Evolutionary conservation across 2,797 vertebrate species (phyloP), one percentile per base, ranked within the genome.

Genomic region (Triplophysa yarkandensis): DNA sequence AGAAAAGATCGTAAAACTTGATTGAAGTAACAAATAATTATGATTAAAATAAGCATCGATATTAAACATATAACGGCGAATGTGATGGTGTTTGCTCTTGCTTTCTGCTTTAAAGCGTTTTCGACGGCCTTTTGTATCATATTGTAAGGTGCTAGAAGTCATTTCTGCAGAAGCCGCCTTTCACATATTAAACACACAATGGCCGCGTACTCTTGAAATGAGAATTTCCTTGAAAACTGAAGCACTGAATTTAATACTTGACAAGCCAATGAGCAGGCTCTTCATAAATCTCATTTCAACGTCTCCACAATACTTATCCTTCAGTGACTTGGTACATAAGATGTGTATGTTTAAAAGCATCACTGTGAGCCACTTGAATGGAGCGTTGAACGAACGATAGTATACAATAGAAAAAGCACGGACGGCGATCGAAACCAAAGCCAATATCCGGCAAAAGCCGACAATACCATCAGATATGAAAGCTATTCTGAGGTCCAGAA

Each of bases 271-370:
- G n/a, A 34, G 17, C 25, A 57, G 13, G 30, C 43, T 57, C 21
- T 27, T 46, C 25, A 43, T 58, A 58, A 55, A 78, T 76, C 50
- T 77, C 50, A 28, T 78, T 74, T 28, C 78, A 52, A 78, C 50
- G 76, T 81, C 74, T 80, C 32, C 70, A 71, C 27, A 21, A 1
- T 9, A 44, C 57, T 50, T 67, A 60, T 57, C 28, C 7, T 1
- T 4, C 48, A 32, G 64, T 65, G 69, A 61, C 27, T 77, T 50
- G 41, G 34, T 36, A 13, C 17, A 36, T 23, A 67, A 65, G 30
- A 32, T 68, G 28, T 48, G 14, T 21, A 10, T 50, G 46, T 50
- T 21, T 50, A 1, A 3, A 23, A 52, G 21, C 19, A 52, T 52
- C 9, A 52, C 13, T 52, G 48, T 52, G 32, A 52, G 28, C 50